Conservation (phyloP, 2,797 vertebrate genomes). For the Sebastes itinus region DNA sequence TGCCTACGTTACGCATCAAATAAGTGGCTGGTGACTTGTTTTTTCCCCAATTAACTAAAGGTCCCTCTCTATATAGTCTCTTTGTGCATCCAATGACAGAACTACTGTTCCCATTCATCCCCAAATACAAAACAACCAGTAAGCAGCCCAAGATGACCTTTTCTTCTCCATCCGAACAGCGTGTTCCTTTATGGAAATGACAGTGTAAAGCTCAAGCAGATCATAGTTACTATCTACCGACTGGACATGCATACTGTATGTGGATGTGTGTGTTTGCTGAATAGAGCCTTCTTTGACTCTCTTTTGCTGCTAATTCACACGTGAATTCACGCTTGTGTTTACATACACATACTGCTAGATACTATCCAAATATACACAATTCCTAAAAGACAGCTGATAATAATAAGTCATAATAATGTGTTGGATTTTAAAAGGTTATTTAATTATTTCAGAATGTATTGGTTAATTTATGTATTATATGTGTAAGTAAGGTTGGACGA, state of each 20-base stretch:
- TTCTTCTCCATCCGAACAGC: constrained; percentile 18
- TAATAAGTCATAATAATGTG: not conserved
- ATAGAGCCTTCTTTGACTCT: not conserved
- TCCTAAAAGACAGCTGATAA: not conserved
- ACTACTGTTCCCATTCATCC: not conserved
- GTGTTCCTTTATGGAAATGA: constrained; percentile 22
- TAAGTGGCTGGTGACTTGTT: not conserved
- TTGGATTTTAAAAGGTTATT: not conserved
- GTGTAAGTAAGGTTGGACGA: not conserved
- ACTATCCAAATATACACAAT: not conserved
- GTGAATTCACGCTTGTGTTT: not conserved
- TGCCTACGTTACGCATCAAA: not conserved
- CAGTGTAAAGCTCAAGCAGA: constrained; percentile 17
- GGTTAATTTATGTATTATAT: not conserved
- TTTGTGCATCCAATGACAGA: not conserved
- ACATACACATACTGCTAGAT: not conserved
- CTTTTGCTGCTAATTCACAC: too few species aligned
- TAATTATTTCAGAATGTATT: not conserved
- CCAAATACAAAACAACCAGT: constrained; percentile 3
- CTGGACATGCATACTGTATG: rapidly evolving
- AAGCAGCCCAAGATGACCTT: not conserved
- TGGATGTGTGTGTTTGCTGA: not conserved
- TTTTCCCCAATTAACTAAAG: not conserved
- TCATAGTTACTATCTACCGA: not conserved
- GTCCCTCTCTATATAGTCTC: not conserved